Evolutionary conservation across 2,797 vertebrate genomes (phyloP), one percentile per base, ranked within the genome.

Genomic region (Notolepis coatsorum): DNA sequence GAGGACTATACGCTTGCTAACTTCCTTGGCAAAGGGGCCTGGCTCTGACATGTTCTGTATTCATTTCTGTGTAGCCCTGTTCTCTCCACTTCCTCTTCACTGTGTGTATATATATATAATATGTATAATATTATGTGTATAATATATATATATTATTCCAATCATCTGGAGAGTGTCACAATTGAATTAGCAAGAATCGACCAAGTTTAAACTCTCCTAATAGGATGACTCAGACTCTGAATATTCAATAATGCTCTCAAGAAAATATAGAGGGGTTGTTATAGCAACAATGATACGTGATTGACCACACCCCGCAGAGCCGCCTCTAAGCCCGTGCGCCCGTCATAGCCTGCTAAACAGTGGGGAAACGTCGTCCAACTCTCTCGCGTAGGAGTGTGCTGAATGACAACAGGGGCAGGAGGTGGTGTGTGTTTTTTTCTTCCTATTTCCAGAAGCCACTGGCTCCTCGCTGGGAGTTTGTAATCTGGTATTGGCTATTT

Each of bases 401-500:
- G 66, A 58, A 54, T 50, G 35, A 33, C 24, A 67, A 61, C 17
- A 27, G 12, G 51, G n/a, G 10, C 39, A 43, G 50, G 23, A 43
- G 30, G 12, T 55, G 33, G 54, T 35, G 55, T 39, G 46, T 67
- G 55, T 74, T 64, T 42, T 46, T 23, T 12, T 10, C 28, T 55
- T 35, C 64, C 28, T 28, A 63, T 70, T 73, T 63, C 56, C 27
- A 23, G 37, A 41, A 55, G 37, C 70, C 73, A 53, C 21, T 49
- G 56, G 50, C 50, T 55, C 31, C 52, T 73, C 79, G 73, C 71
- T 74, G 38, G 52, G 38, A 65, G 62, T 82, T 85, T 79, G 65
- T 80, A 80, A 89, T 87, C 79, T 84, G 50, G 15, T 47, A 8
- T 9, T 37, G 57, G 58, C 72, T 61, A 70, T 87, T 88, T 87